Evolutionary conservation across 92 coral and sea anemone species (phyloP).

Genomic region (Phenganax marumi): DNA sequence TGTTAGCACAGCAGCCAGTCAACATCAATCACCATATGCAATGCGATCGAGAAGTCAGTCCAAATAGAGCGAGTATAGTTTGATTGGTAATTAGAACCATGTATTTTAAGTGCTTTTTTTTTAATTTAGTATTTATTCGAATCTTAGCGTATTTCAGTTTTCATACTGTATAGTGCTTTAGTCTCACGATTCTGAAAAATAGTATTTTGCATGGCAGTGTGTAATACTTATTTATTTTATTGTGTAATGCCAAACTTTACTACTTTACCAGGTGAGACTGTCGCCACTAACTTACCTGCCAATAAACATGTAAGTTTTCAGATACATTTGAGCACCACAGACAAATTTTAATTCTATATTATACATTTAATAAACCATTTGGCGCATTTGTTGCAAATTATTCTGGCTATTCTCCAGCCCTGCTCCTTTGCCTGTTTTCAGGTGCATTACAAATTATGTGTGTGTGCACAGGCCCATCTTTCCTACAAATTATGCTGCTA

Average conservation of each 20-base stretch:
- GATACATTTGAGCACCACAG: too few species aligned
- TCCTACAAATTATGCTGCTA: conserved; percentile 7
- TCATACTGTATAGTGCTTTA: neutral
- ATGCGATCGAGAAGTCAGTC: conserved; percentile 95
- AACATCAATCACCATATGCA: conserved; percentile 72
- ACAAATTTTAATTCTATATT: too few species aligned
- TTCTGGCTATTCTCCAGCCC: conserved; percentile 56
- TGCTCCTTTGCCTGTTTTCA: conserved; percentile 74
- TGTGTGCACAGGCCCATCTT: too few species aligned
- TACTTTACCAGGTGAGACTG: too few species aligned
- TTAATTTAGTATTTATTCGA: conserved; percentile 11
- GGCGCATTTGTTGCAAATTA: neutral
- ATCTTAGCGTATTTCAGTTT: conserved; percentile 7
- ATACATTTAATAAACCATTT: too few species aligned
- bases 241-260: too few species aligned
- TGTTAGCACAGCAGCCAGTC: conserved; percentile 40
- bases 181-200: neutral
- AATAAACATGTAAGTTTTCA: too few species aligned
- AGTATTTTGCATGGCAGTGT: neutral
- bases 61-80: conserved; percentile 51
- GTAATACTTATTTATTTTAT: too few species aligned
- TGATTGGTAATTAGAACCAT: neutral
- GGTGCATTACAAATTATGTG: conserved; percentile 62
- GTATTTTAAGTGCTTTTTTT: conserved; percentile 13
- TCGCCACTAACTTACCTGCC: too few species aligned